Conservation (phyloP, 2,113 vertebrate species). For the Hemiprocne comata region DNA sequence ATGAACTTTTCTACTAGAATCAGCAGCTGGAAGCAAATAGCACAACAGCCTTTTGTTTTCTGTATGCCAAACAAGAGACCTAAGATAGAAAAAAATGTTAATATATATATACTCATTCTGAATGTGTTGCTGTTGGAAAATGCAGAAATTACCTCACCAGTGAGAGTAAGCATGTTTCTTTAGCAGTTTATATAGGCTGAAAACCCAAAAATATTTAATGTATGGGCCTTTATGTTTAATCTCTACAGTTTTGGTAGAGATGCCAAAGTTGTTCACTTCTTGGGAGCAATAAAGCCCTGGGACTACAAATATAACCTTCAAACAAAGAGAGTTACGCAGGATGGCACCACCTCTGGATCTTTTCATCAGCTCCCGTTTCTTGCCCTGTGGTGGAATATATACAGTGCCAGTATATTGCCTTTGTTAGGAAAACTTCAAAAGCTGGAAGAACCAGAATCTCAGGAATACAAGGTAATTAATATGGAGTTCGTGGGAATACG, state of each 20-base stretch:
- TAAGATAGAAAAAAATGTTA: neutral
- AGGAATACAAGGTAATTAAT: slow-evolving; percentile 43
- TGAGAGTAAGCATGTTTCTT: neutral
- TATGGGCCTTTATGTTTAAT: neutral
- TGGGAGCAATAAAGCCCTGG: slow-evolving; percentile 87
- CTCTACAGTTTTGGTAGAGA: slow-evolving; percentile 81
- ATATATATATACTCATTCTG: neutral
- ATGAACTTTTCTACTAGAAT: neutral
- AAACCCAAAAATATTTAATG: neutral
- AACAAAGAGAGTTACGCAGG: slow-evolving; percentile 34
- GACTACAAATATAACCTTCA: slow-evolving; percentile 68
- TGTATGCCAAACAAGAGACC: neutral
- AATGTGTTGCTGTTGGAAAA: neutral
- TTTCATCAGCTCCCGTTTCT: slow-evolving; percentile 71
- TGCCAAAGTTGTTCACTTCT: slow-evolving; percentile 89
- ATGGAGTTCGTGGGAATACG: neutral
- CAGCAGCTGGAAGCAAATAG: neutral
- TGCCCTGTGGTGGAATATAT: slow-evolving; percentile 84
- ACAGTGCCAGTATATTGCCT: slow-evolving; percentile 53
- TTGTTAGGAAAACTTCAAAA: neutral
- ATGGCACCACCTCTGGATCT: neutral
- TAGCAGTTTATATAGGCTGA: neutral
- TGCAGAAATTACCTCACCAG: neutral
- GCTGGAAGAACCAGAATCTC: neutral
- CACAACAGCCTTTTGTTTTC: neutral